A percentile compares a stretch with the other conserved stretches of the same genome.
These are phyloP conservation scores for Aphidius ervi DNA, from an alignment of 1,140 invertebrate species.

Conservation along the genomic window DNA sequence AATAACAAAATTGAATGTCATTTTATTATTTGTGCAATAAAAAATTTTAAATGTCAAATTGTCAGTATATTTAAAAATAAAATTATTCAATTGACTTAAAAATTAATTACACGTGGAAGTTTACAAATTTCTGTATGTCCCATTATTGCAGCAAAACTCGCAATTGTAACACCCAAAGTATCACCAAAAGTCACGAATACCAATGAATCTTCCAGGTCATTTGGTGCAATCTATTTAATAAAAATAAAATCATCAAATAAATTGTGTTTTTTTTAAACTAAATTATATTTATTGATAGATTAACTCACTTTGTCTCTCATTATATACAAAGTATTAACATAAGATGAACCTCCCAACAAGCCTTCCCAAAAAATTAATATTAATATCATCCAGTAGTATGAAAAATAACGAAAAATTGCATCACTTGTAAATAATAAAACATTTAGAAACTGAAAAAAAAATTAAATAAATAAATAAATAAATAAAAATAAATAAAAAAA, in stretches of 20 bases:
- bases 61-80: too few relatives aligned
- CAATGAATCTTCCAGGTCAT: slow-evolving; percentile 61
- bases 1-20: too few relatives aligned
- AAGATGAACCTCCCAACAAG: slow-evolving; percentile 75
- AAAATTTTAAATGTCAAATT: too few relatives aligned
- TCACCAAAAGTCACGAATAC: slow-evolving; percentile 71
- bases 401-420: slow-evolving; percentile 67
- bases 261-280: too few relatives aligned
- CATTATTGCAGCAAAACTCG: too few relatives aligned
- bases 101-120: too few relatives aligned
- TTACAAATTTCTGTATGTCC: too few relatives aligned
- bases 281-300: slow-evolving; percentile 3
- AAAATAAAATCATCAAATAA: too few relatives aligned
- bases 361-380: slow-evolving; percentile 77
- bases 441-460: slow-evolving; percentile 62
- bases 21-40: too few relatives aligned
- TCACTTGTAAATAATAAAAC: slow-evolving; percentile 65
- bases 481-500: too few relatives aligned
- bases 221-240: slow-evolving; percentile 59
- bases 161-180: too few relatives aligned
- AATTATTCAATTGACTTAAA: too few relatives aligned
- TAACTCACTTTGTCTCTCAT: slow-evolving; percentile 68
- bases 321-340: slow-evolving; percentile 82
- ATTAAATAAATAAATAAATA: background rate
- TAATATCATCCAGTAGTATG: slow-evolving; percentile 72